A percentile compares a stretch with the other conserved stretches of the same genome.
Conservation (phyloP, 2,888 invertebrate genomes). For the Rotaria sp. region DNA sequence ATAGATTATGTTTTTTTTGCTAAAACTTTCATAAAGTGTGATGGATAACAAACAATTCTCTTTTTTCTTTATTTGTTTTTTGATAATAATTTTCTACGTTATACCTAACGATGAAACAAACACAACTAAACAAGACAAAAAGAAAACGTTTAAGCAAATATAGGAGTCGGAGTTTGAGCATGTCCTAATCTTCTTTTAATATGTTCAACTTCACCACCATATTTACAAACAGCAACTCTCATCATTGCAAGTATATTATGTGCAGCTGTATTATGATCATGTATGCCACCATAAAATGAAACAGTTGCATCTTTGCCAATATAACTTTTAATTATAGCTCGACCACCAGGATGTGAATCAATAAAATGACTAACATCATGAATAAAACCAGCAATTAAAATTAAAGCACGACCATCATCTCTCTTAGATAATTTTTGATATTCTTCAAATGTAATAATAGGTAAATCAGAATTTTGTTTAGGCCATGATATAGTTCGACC, state of each 20-base stretch:
- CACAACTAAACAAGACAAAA: neutral
- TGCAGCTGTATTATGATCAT: constrained; percentile 10
- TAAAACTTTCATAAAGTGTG: too few relatives aligned
- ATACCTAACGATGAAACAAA: neutral
- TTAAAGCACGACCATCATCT: neutral
- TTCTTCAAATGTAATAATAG: neutral
- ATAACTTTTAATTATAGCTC: neutral
- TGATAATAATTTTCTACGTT: neutral
- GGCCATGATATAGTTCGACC: neutral
- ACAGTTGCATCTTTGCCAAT: neutral
- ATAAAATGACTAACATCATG: neutral
- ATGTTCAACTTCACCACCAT: neutral
- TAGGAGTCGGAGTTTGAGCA: neutral
- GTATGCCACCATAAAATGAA: neutral
- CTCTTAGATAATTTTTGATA: neutral
- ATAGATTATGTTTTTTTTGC: too few relatives aligned
- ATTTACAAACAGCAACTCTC: neutral
- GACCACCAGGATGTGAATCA: neutral
- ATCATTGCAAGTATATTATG: neutral
- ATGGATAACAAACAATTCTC: too few relatives aligned
- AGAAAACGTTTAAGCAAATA: neutral
- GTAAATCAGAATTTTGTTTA: neutral
- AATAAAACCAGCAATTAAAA: constrained; percentile 14
- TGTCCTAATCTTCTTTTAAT: neutral
- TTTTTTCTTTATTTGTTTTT: too few relatives aligned